Evolutionary conservation across 2,888 invertebrate species (phyloP).

Genomic region (Hirudinaria manillensis): DNA sequence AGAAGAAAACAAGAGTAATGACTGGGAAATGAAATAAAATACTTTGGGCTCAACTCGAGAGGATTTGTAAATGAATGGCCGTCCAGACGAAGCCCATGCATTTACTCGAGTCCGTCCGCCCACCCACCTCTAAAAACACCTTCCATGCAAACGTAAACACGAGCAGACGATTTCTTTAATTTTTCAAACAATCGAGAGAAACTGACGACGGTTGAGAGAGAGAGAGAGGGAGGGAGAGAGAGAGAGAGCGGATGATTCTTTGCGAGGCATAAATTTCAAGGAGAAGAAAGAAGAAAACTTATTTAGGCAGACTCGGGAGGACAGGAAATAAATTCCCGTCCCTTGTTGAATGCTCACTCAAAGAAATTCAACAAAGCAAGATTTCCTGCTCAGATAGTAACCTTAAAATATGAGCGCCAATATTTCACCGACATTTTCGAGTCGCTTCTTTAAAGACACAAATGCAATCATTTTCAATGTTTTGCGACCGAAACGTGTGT

Average conservation of each 20-base stretch:
- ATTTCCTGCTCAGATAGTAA: conserved; percentile 5
- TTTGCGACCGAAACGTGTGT: too few species aligned
- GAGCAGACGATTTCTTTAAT: not conserved
- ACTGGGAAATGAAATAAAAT: conserved; percentile 21
- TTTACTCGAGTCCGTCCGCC: not conserved
- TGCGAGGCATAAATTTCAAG: not conserved
- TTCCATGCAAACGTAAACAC: not conserved
- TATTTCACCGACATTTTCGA: not conserved
- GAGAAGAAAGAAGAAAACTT: conserved; percentile 16
- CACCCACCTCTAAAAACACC: not conserved
- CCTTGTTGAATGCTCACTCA: conserved; percentile 9
- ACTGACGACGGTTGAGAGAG: too few species aligned
- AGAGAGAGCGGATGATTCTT: not conserved
- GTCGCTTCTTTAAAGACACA: too few species aligned
- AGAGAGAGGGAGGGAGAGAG: too few species aligned
- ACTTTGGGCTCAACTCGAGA: conserved; percentile 16
- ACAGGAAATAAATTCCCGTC: conserved; percentile 1
- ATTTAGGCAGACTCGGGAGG: conserved; percentile 19
- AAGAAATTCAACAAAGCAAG: conserved; percentile 18
- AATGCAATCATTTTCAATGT: too few species aligned
- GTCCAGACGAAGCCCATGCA: not conserved
- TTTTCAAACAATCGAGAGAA: not conserved
- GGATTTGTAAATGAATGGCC: conserved; percentile 17
- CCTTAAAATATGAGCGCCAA: not conserved
- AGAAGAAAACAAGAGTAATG: conserved; percentile 23